phyloP scores from a whole-genome alignment of 2,113 vertebrate genomes.

The Siphamia tubifer region DNA sequence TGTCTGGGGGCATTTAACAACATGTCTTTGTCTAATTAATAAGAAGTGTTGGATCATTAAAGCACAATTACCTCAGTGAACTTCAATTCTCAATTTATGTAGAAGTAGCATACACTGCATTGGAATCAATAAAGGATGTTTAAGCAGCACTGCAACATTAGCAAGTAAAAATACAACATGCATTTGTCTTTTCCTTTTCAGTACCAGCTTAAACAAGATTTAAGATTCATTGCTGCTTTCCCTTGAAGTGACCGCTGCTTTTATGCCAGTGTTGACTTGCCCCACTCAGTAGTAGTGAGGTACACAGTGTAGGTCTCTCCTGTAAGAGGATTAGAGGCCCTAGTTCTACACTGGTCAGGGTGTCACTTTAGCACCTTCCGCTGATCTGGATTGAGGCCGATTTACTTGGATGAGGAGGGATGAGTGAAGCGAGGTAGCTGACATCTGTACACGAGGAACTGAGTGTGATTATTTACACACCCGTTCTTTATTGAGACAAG shows the following conservation, averaged over 20 bases:
- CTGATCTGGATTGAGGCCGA: constrained; percentile 66
- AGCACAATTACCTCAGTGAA: background rate
- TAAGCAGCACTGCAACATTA: background rate
- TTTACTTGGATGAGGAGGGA: constrained; percentile 54
- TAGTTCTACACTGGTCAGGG: constrained; percentile 38
- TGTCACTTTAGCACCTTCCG: constrained; percentile 68
- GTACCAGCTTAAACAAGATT: background rate
- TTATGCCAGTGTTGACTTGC: constrained; percentile 10
- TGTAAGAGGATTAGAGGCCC: constrained; percentile 71
- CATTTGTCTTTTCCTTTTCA: background rate
- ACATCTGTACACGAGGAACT: constrained; percentile 18
- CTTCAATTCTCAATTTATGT: background rate
- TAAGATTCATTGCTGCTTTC: background rate
- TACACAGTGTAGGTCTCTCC: constrained; percentile 36
- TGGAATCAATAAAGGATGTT: constrained; percentile 11
- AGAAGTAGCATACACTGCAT: constrained; percentile 8
- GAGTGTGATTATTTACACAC: constrained; percentile 6
- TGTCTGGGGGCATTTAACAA: constrained; percentile 1
- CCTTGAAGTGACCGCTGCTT: background rate
- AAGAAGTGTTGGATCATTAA: constrained; percentile 1
- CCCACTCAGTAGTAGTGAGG: constrained; percentile 12
- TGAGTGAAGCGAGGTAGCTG: constrained; percentile 28
- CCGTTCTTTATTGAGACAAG: background rate
- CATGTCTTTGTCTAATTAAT: constrained; percentile 11
- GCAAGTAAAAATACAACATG: background rate